Conservation (phyloP, 2,113 vertebrate species). For the Rhabdornis inornatus region DNA sequence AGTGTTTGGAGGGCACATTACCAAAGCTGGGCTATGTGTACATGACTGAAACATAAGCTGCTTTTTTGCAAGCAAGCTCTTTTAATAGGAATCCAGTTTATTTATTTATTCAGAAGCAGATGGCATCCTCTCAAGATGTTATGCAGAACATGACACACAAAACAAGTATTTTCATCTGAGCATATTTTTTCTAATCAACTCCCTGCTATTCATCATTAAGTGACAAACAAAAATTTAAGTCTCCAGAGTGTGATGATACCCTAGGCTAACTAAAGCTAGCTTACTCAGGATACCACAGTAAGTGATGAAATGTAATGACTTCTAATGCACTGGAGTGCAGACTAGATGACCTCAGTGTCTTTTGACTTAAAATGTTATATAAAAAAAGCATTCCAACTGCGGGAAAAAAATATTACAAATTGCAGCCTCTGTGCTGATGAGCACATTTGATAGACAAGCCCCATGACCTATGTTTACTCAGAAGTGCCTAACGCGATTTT, state of each 20-base stretch:
- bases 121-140: constrained; percentile 59
- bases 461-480: not conserved
- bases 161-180: constrained; percentile 54
- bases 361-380: not conserved
- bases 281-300: not conserved
- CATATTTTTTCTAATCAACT: constrained; percentile 65
- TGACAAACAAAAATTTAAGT: constrained; percentile 53
- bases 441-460: not conserved
- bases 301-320: constrained; percentile 42
- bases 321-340: not conserved
- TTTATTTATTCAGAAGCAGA: constrained; percentile 66
- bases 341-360: constrained; percentile 9
- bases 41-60: constrained; percentile 47
- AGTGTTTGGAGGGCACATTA: constrained; percentile 10
- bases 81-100: constrained; percentile 47
- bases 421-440: not conserved
- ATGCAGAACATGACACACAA: constrained; percentile 55
- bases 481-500: not conserved
- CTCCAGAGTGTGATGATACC: constrained; percentile 41
- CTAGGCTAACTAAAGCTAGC: constrained; percentile 15
- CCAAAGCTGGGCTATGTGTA: not conserved
- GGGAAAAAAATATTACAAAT: not conserved
- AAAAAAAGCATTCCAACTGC: not conserved
- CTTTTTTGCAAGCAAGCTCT: constrained; percentile 49
- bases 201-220: constrained; percentile 59